Conservation (phyloP, 2,797 vertebrate genomes). For the Jordanella pulchra region DNA sequence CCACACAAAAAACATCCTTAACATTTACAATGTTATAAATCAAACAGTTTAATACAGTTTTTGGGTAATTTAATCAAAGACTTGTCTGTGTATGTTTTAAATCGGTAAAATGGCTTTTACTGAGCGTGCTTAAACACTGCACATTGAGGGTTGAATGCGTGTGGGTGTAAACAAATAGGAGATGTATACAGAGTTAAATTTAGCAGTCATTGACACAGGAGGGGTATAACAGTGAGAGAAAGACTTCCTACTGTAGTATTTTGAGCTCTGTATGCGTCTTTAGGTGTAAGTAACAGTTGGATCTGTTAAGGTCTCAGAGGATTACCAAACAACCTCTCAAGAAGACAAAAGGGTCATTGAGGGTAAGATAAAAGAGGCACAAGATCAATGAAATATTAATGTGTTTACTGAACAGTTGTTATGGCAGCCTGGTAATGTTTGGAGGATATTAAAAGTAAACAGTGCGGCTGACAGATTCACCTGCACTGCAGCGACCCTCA, state of each 20-base stretch:
- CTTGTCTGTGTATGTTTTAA: neutral
- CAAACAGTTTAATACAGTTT: conserved; percentile 18
- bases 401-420: conserved; percentile 84
- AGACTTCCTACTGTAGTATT: conserved; percentile 44
- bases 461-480: conserved; percentile 52
- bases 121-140: neutral
- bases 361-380: conserved; percentile 67
- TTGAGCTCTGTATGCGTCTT: conserved; percentile 33
- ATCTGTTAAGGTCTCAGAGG: conserved; percentile 54
- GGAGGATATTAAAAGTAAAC: conserved; percentile 56
- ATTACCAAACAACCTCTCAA: conserved; percentile 64
- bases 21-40: conserved; percentile 1
- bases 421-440: conserved; percentile 66
- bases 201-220: conserved; percentile 31
- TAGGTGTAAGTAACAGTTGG: conserved; percentile 57
- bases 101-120: neutral
- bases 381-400: conserved; percentile 87
- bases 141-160: conserved; percentile 9
- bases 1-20: conserved; percentile 1
- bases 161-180: conserved; percentile 32
- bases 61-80: conserved; percentile 16
- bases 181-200: conserved; percentile 41
- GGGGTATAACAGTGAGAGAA: conserved; percentile 35
- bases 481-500: conserved; percentile 41
- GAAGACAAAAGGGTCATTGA: conserved; percentile 62